Base-by-base conservation (phyloP, 2,797 vertebrate species). In the Hoplostethus atlanticus region DNA sequence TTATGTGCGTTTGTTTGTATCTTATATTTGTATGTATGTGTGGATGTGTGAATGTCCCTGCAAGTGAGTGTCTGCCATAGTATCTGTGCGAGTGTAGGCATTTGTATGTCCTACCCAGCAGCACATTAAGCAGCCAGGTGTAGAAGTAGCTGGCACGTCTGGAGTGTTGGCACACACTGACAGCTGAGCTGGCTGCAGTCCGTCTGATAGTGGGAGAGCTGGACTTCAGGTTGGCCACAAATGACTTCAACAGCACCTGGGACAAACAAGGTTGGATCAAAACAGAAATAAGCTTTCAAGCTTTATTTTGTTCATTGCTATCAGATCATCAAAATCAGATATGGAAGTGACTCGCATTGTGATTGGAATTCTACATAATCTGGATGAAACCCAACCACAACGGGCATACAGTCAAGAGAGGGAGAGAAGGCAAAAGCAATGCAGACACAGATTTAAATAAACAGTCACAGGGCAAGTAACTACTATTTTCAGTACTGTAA, bases 51-150 rank as follows among this genome's bases (percentile, higher is more conserved):
- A 9, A 17, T 36, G 28, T 51, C 44, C 42, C 16, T 57, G 28
- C 36, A n/a, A 1, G 1, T 28, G 53, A 47, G 36, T 42, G 42
- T 66, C 5, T 46, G 28, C 52, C 17, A 5, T 47, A 28, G 50
- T 47, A 55, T 12, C n/a, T 47, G 51, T 44, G 57, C 10, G 17
- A 47, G 56, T 47, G 28, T 56, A 5, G 38, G 54, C 1, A 1
- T 42, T 13, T 70, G 40, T 64, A 51, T 25, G 4, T 74, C 94
- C 83, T 93, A 99, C 98, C 97, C 55, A 99, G 89, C 69, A 99
- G 95, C 64, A 98, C 96, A 53, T 96, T 97, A 47, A 99, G 93
- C n/a, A 99, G 92, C 98, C 98, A 99, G 57, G 96, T 97, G 91
- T 99, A 99, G 84, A 99, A 99, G 87, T 97, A 97, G 76, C 96